A percentile compares a stretch with the other conserved stretches of the same genome.
Evolutionary conservation across 2,797 vertebrate species (phyloP).

Genomic region (Protosalanx chinensis): DNA sequence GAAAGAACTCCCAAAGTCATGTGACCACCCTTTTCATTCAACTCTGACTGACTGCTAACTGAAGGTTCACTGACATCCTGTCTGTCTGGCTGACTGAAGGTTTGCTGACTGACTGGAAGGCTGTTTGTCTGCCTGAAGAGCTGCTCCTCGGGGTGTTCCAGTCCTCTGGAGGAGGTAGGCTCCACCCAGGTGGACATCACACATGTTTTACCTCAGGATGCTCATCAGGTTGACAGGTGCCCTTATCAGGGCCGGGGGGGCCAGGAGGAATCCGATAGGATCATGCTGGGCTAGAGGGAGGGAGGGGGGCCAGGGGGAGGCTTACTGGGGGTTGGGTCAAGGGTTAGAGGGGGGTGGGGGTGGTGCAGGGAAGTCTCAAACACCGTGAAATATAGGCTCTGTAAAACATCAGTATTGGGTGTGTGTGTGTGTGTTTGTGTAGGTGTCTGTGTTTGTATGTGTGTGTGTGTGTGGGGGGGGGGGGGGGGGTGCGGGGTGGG

Average conservation of each 20-base stretch:
- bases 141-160: conserved; percentile 27
- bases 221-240: conserved; percentile 72
- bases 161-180: conserved; percentile 60
- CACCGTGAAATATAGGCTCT: conserved; percentile 48
- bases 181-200: conserved; percentile 62
- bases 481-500: too few species aligned
- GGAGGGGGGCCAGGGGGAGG: conserved; percentile 22
- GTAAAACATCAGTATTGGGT: not conserved
- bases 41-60: not conserved
- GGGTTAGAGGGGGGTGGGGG: conserved; percentile 29
- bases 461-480: too few species aligned
- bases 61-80: not conserved
- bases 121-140: not conserved
- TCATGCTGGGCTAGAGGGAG: conserved; percentile 16
- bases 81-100: not conserved
- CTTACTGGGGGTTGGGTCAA: conserved; percentile 2
- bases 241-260: conserved; percentile 56
- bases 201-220: conserved; percentile 69
- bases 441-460: too few species aligned
- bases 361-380: conserved; percentile 21
- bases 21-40: not conserved
- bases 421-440: not conserved
- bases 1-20: not conserved
- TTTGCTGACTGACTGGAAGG: not conserved
- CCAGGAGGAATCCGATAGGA: conserved; percentile 62